These are phyloP conservation scores for Protobothrops flavoviridis DNA, from an alignment of 2,113 vertebrate genomes.

Conservation along the genomic window DNA sequence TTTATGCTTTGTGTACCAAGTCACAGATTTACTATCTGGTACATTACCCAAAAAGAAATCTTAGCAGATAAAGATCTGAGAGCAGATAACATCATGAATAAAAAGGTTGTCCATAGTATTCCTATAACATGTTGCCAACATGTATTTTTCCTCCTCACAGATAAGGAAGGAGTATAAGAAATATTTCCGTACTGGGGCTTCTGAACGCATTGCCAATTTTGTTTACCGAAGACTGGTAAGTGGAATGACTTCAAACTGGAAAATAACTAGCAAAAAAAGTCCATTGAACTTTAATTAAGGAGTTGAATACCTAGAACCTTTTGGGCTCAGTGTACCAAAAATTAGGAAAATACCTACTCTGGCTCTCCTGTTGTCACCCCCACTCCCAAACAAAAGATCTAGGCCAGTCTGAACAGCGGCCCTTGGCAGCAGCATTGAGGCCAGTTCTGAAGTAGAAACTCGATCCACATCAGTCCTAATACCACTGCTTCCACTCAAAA, in stretches of 20 bases:
- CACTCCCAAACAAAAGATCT: neutral
- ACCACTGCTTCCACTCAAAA: neutral
- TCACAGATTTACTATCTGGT: neutral
- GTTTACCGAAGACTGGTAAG: conserved; percentile 74
- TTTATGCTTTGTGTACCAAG: neutral
- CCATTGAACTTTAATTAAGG: neutral
- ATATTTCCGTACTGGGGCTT: conserved; percentile 70
- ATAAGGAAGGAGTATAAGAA: conserved; percentile 68
- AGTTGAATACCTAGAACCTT: neutral
- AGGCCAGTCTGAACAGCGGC: neutral
- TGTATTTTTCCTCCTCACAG: conserved; percentile 45
- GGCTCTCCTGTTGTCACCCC: neutral
- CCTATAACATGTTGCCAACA: neutral
- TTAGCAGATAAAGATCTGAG: neutral
- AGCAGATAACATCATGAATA: neutral
- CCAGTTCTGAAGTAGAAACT: neutral
- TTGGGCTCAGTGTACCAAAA: neutral
- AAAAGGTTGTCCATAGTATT: neutral
- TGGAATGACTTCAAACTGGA: neutral
- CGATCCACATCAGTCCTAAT: neutral
- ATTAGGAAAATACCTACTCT: neutral
- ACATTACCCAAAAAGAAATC: neutral
- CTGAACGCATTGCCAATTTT: conserved; percentile 64
- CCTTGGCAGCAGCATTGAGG: neutral
- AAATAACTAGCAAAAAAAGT: neutral